Conservation (phyloP, 2,797 vertebrate species). For the Varecia variegata region DNA sequence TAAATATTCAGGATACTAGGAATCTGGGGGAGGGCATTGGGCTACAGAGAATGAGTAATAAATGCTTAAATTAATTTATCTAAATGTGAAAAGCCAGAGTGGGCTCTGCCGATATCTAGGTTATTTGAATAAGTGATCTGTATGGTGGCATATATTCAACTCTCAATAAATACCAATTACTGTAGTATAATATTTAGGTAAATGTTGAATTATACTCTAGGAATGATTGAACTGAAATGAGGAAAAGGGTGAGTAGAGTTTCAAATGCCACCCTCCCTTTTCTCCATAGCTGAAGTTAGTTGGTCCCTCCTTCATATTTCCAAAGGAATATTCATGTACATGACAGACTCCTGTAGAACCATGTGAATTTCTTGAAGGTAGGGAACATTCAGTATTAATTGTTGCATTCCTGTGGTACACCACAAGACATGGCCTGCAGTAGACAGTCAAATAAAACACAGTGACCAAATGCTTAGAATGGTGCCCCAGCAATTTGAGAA, state of each 20-base stretch:
- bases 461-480: background rate
- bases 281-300: background rate
- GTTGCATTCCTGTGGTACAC: background rate
- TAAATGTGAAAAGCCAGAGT: background rate
- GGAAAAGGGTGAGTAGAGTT: background rate
- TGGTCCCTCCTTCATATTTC: background rate
- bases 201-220: background rate
- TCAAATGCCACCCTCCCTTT: background rate
- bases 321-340: background rate
- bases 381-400: background rate
- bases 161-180: background rate
- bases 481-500: background rate
- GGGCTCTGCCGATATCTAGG: background rate
- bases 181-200: background rate
- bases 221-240: background rate
- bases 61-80: background rate
- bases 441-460: background rate
- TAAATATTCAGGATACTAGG: background rate
- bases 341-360: background rate
- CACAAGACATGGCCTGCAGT: background rate
- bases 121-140: background rate
- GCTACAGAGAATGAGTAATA: background rate
- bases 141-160: background rate
- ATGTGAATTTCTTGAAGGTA: background rate
- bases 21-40: background rate